A percentile compares a stretch with the other conserved stretches of the same genome.
These are phyloP conservation scores for Prosopocoilus inquinatus DNA, from an alignment of 2,888 invertebrate species.

Conservation along the genomic window DNA sequence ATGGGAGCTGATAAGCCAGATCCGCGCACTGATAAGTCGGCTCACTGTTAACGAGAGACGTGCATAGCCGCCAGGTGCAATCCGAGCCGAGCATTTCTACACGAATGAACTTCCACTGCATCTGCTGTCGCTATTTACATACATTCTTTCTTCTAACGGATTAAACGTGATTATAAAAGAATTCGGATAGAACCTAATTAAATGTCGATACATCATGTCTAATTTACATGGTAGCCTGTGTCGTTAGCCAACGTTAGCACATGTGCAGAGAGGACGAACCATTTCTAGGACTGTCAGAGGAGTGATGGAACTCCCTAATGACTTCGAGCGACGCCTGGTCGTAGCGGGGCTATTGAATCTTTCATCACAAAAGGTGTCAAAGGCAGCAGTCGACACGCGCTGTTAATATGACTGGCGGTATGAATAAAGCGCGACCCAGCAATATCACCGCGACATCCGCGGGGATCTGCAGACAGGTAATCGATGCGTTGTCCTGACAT, in stretches of 20 bases:
- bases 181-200: slow-evolving; percentile 10
- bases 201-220: slow-evolving; percentile 15
- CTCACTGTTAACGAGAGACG: slow-evolving; percentile 40
- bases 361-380: slow-evolving; percentile 33
- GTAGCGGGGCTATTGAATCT: slow-evolving; percentile 27
- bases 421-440: slow-evolving; percentile 23
- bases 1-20: slow-evolving; percentile 39
- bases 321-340: slow-evolving; percentile 12
- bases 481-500: slow-evolving; percentile 22
- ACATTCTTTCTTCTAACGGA: slow-evolving; percentile 24
- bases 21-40: slow-evolving; percentile 40
- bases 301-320: slow-evolving; percentile 26
- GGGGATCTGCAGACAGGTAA: slow-evolving; percentile 21
- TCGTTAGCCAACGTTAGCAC: background rate
- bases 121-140: slow-evolving; percentile 29
- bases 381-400: slow-evolving; percentile 29
- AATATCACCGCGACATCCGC: slow-evolving; percentile 18
- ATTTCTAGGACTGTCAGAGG: slow-evolving; percentile 9
- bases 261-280: slow-evolving; percentile 1
- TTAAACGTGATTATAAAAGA: slow-evolving; percentile 10
- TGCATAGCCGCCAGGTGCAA: slow-evolving; percentile 43
- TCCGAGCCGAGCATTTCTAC: slow-evolving; percentile 39
- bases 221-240: slow-evolving; percentile 11
- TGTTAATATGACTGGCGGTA: slow-evolving; percentile 29
- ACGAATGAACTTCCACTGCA: slow-evolving; percentile 35